A percentile compares a stretch with the other conserved stretches of the same genome.
Evolutionary conservation across 2,888 invertebrate genomes (phyloP).

Genomic region (Eilema sororculum): DNA sequence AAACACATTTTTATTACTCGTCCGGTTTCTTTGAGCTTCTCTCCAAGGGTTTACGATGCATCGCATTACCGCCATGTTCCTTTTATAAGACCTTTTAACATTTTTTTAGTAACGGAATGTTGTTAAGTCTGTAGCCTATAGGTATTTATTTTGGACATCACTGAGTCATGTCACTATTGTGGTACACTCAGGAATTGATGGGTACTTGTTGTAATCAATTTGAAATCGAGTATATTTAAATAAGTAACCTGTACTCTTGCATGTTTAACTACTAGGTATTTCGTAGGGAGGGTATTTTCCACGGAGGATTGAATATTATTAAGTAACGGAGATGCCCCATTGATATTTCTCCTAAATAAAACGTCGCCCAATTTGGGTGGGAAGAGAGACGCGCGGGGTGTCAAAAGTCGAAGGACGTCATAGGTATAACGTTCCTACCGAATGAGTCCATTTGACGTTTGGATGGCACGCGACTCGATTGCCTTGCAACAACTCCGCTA

Average conservation of each 20-base stretch:
- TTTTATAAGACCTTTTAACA: conserved; percentile 2
- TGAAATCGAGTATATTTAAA: not conserved
- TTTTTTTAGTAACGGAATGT: conserved; percentile 1
- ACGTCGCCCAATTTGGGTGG: too few species aligned
- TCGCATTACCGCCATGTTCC: not conserved
- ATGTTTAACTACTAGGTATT: too few species aligned
- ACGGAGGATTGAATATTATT: too few species aligned
- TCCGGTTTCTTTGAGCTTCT: not conserved
- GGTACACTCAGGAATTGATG: not conserved
- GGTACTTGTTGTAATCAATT: not conserved
- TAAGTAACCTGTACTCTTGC: not conserved
- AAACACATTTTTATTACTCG: conserved; percentile 13
- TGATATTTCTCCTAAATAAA: too few species aligned
- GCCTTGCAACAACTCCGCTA: too few species aligned
- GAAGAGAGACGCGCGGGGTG: too few species aligned
- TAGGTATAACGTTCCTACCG: too few species aligned
- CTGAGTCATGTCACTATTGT: not conserved
- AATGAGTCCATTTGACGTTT: too few species aligned
- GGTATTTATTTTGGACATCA: not conserved
- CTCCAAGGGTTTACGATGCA: conserved; percentile 5
- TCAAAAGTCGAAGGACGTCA: too few species aligned
- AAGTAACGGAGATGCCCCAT: too few species aligned
- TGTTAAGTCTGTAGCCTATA: not conserved
- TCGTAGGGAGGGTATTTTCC: too few species aligned
- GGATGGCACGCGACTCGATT: too few species aligned